These are phyloP conservation scores for Ethmia dodecea DNA, from an alignment of 2,888 invertebrate species.

Conservation along the genomic window DNA sequence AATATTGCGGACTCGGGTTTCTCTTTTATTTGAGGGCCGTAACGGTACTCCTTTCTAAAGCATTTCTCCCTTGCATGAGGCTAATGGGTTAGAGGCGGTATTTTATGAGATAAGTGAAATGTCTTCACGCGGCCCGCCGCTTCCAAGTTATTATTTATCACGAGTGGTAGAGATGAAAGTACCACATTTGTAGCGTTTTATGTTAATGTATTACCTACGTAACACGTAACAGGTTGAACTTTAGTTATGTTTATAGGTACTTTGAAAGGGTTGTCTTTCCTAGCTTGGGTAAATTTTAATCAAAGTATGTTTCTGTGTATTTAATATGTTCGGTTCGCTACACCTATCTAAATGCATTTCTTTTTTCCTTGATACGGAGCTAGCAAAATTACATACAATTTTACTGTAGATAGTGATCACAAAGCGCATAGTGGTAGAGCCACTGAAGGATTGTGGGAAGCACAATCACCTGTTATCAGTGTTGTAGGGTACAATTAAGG, in stretches of 20 bases:
- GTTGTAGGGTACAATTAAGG: no score
- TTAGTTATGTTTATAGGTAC: neutral
- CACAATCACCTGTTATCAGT: no score
- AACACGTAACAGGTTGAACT: neutral
- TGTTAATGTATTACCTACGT: constrained; percentile 19
- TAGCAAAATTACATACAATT: no score
- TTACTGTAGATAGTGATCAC: no score
- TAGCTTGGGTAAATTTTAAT: no score
- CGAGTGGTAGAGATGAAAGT: constrained; percentile 17
- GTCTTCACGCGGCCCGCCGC: constrained; percentile 28
- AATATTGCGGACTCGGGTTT: constrained; percentile 47
- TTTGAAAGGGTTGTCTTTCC: no score
- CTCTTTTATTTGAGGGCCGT: constrained; percentile 56
- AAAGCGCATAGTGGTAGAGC: no score
- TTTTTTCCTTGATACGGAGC: no score
- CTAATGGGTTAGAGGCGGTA: constrained; percentile 51
- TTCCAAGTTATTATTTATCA: constrained; percentile 35
- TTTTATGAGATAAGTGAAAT: constrained; percentile 50
- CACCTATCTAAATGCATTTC: no score
- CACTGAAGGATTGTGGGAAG: no score
- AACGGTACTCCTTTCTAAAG: constrained; percentile 56
- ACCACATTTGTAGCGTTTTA: constrained; percentile 27
- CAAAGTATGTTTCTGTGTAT: no score
- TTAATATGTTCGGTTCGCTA: no score
- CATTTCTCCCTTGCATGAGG: constrained; percentile 41